phyloP scores from a whole-genome alignment of 2,888 invertebrate genomes.

The Drosophila siamana region DNA sequence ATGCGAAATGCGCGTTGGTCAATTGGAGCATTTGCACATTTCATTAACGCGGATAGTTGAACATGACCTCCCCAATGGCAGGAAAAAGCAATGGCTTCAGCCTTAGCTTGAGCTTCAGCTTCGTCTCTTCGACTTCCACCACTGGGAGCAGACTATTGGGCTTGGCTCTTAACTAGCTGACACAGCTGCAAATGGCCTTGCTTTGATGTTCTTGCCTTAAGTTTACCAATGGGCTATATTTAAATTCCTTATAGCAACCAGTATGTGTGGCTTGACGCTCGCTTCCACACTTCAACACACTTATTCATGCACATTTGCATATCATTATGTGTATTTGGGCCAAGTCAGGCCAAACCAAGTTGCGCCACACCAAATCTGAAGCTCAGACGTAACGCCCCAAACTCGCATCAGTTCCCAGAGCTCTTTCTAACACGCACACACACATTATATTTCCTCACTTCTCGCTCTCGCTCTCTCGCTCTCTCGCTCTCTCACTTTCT shows the following conservation, averaged over 20 bases:
- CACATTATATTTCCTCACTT: not conserved
- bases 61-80: slow-evolving; percentile 47
- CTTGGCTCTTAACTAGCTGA: slow-evolving; percentile 69
- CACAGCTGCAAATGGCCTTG: slow-evolving; percentile 62
- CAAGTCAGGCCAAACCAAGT: not conserved
- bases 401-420: slow-evolving; percentile 45
- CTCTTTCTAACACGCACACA: not conserved
- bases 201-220: slow-evolving; percentile 65
- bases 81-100: slow-evolving; percentile 13
- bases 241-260: slow-evolving; percentile 40
- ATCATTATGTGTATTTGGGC: slow-evolving; percentile 71
- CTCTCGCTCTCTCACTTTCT: not conserved
- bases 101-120: too few species aligned
- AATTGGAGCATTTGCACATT: slow-evolving; percentile 80
- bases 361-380: slow-evolving; percentile 34
- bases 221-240: slow-evolving; percentile 52
- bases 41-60: slow-evolving; percentile 69
- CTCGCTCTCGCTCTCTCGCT: not conserved
- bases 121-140: slow-evolving; percentile 45
- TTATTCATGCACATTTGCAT: slow-evolving; percentile 79
- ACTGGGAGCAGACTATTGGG: slow-evolving; percentile 29
- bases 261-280: slow-evolving; percentile 28
- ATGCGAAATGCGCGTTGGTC: slow-evolving; percentile 69
- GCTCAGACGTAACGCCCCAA: slow-evolving; percentile 20
- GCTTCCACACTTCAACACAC: slow-evolving; percentile 66